These are phyloP conservation scores for Paramormyrops kingsleyae DNA, from an alignment of 2,113 vertebrate genomes.

Conservation along the genomic window DNA sequence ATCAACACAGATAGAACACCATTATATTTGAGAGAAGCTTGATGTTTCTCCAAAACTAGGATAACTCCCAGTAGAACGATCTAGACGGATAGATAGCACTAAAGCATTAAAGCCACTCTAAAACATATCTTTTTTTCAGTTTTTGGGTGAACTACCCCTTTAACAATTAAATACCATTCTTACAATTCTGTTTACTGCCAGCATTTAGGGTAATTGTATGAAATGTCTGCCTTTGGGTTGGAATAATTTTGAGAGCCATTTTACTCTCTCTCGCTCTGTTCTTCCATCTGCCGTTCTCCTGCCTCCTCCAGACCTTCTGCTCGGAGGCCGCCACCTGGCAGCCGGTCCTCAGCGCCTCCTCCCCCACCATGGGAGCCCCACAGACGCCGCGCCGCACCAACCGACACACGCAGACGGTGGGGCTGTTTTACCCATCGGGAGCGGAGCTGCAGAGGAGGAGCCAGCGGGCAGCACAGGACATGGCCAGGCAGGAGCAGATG, in stretches of 20 bases:
- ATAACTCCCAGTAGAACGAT: too few species aligned
- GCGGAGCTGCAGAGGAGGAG: conserved; percentile 63
- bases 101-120: too few species aligned
- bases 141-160: too few species aligned
- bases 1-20: too few species aligned
- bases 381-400: conserved; percentile 44
- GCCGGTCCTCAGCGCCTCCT: conserved; percentile 31
- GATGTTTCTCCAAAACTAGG: too few species aligned
- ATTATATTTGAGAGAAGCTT: too few species aligned
- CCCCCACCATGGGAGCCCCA: conserved; percentile 17
- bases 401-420: conserved; percentile 72
- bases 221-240: neutral
- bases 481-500: conserved; percentile 58
- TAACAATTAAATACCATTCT: neutral
- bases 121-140: too few species aligned
- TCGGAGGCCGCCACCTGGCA: conserved; percentile 51
- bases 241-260: neutral
- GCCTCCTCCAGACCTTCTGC: conserved; percentile 17
- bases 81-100: too few species aligned
- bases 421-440: conserved; percentile 82
- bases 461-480: conserved; percentile 54
- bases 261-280: neutral
- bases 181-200: neutral
- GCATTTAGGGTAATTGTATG: conserved; percentile 10
- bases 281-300: neutral